Evolutionary conservation across 64 coral and sea anemone genomes (phyloP), one percentile per base, ranked within the genome.

Genomic region (Actinia equina): DNA sequence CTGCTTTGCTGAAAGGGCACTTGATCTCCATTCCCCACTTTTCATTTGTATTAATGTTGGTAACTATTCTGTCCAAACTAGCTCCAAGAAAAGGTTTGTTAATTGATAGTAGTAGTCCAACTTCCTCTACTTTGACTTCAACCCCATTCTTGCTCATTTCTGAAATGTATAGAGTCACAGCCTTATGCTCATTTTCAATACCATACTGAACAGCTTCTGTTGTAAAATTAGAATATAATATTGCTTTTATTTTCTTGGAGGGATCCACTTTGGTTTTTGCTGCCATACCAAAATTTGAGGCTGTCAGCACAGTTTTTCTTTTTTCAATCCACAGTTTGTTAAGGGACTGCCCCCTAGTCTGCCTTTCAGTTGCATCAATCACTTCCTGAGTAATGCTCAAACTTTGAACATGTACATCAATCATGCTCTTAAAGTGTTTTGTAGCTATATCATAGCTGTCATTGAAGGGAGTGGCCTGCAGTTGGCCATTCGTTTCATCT

Each of bases 231-330:
- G n/a, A n/a, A n/a, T n/a, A n/a, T n/a, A n/a, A n/a, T n/a, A n/a
- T n/a, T n/a, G n/a, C n/a, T n/a, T n/a, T n/a, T n/a, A n/a, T n/a
- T n/a, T n/a, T n/a, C n/a, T n/a, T n/a, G n/a, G n/a, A n/a, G n/a
- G n/a, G n/a, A n/a, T n/a, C n/a, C n/a, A n/a, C n/a, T n/a, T n/a
- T n/a, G n/a, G n/a, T n/a, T n/a, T n/a, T n/a, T n/a, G n/a, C n/a
- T n/a, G 69, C 67, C 59, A 84, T 92, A 54, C 91, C 91, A 88
- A 92, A 88, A 88, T 93, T 88, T 58, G 91, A 89, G 49, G 91
- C 86, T 51, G 87, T 93, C 58, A 89, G 44, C 27, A 88, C 43
- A 84, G 43, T 20, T 52, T 88, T 93, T 61, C 91, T 84, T 85
- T 93, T 89, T 61, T 93, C 82, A 55, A 84, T 49, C 59, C 63